Conservation (phyloP, 1,140 invertebrate species). For the Rhagoletis pomonella region DNA sequence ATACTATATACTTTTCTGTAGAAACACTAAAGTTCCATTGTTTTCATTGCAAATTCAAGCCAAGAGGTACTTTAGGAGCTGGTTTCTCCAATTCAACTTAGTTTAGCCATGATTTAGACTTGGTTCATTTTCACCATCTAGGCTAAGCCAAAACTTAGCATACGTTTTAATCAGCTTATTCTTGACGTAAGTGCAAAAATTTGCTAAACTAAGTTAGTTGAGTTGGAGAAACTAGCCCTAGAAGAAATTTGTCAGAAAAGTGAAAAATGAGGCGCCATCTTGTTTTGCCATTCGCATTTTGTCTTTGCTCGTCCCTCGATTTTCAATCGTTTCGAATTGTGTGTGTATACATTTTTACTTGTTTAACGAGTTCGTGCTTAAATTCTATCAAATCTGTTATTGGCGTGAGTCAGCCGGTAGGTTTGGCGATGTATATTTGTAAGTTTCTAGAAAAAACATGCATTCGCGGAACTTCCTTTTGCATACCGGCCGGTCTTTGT, state of each 20-base stretch:
- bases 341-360: conserved; percentile 28
- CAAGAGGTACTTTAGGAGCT: too few species aligned
- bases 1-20: too few species aligned
- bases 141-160: too few species aligned
- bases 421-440: background rate
- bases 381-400: background rate
- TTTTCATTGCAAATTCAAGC: too few species aligned
- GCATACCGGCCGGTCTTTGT: conserved; percentile 19
- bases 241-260: background rate
- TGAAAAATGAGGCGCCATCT: background rate
- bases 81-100: too few species aligned
- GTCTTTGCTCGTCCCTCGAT: background rate
- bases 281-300: conserved; percentile 20
- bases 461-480: background rate
- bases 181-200: too few species aligned
- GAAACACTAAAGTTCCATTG: too few species aligned
- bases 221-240: too few species aligned
- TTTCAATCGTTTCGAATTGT: background rate
- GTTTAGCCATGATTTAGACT: too few species aligned
- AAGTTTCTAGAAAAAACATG: background rate
- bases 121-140: too few species aligned
- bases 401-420: background rate
- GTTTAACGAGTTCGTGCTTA: background rate
- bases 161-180: too few species aligned
- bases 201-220: too few species aligned